Evolutionary conservation across 2,113 vertebrate species (phyloP), one percentile per base, ranked within the genome.

Genomic region (Mystacornis crossleyi): DNA sequence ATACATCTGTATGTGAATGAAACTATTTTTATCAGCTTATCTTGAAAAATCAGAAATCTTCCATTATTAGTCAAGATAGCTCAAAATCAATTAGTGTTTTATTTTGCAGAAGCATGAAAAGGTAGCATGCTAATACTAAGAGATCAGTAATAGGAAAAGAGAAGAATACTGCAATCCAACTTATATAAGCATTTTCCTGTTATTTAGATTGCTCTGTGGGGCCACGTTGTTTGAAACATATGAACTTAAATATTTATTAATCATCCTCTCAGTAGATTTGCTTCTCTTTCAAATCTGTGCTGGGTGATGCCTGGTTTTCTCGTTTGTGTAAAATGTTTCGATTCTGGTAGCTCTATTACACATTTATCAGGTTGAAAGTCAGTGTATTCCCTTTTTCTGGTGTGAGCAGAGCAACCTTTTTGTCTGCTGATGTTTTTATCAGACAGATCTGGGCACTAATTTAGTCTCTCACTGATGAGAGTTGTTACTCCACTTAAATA

Each of bases 41-140:
- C 91, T 94, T 93, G 79, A 95, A 96, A 96, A 93, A 97, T 95
- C 92, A 93, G 81, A 92, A 93, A 92, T 94, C 92, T 92, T 96
- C 95, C 74, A 93, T 94, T 89, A 71, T 94, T 92, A 91, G 90
- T 92, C 91, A 93, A 78, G 84, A 61, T 87, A 90, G 89, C 90
- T 96, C 71, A 95, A 97, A 97, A 96, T 96, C 91, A 96, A 75
- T 96, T 92, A 97, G 79, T 96, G 77, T 97, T 97, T 97, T 95
- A 95, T 98, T 95, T 95, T 96, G 82, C 42, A 47, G 86, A 92
- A 93, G 74, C 86, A 87, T 85, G 86, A 69, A 86, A 88, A 82
- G 54, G 47, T 93, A 83, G 74, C 81, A 85, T 89, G 84, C 61
- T 95, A 64, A 54, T 91, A 88, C 74, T 94, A 36, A 84, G 24